Evolutionary conservation across 2,888 invertebrate species (phyloP).

Genomic region (Frankliniella intonsa): DNA sequence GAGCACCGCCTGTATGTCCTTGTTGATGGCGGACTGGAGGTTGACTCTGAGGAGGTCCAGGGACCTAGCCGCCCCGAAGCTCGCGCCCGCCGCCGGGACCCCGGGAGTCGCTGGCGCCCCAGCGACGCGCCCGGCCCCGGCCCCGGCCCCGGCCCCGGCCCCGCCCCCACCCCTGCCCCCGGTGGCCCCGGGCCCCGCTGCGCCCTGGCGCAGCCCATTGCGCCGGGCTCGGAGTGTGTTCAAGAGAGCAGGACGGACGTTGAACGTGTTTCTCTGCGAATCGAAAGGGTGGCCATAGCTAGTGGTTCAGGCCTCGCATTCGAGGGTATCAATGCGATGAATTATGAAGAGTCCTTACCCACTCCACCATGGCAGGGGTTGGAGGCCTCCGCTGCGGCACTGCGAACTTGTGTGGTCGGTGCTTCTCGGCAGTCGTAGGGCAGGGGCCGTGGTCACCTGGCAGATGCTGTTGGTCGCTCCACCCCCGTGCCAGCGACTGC

Average conservation of each 20-base stretch:
- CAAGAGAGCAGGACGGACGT: constrained; percentile 66
- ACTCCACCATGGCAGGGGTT: not conserved
- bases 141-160: constrained; percentile 45
- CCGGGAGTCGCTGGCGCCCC: constrained; percentile 36
- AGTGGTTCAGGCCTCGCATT: not conserved
- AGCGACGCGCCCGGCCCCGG: constrained; percentile 52
- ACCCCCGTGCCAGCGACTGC: not conserved
- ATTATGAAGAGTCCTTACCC: not conserved
- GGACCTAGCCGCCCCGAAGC: constrained; percentile 65
- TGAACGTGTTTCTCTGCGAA: constrained; percentile 55
- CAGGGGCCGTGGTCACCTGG: not conserved
- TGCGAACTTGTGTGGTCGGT: not conserved
- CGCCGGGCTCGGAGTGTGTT: constrained; percentile 60
- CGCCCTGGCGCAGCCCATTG: constrained; percentile 40
- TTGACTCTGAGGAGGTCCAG: constrained; percentile 70
- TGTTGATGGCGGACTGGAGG: constrained; percentile 70
- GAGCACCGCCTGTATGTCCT: constrained; percentile 71
- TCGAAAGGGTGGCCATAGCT: constrained; percentile 32
- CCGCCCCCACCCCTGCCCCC: constrained; percentile 44
- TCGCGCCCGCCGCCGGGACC: constrained; percentile 44
- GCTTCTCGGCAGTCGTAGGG: not conserved
- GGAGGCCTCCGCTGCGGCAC: not conserved
- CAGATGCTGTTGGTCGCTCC: not conserved
- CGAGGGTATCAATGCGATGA: too few relatives aligned
- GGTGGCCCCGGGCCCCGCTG: constrained; percentile 42